A percentile compares a stretch with the other conserved stretches of the same genome.
phyloP scores from a whole-genome alignment of 2,888 invertebrate species.

The Furcula furcula region DNA sequence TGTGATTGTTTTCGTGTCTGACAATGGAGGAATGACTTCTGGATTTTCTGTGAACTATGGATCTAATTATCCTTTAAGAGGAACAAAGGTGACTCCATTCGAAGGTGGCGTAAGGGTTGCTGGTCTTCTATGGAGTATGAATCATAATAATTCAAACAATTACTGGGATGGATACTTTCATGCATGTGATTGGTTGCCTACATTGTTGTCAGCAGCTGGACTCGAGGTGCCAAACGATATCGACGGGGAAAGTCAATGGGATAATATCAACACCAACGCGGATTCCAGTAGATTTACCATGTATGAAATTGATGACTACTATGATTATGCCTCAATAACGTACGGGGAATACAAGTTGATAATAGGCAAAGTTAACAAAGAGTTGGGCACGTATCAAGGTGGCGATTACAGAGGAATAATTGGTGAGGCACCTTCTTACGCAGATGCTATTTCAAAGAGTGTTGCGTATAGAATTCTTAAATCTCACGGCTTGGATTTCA shows the following conservation, averaged over 20 bases:
- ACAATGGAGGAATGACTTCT: slow-evolving; percentile 92
- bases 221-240: slow-evolving; percentile 41
- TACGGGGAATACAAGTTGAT: slow-evolving; percentile 57
- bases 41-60: slow-evolving; percentile 87
- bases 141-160: slow-evolving; percentile 58
- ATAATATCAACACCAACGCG: slow-evolving; percentile 46
- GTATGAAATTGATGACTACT: slow-evolving; percentile 60
- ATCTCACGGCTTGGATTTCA: slow-evolving; percentile 36
- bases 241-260: slow-evolving; percentile 65
- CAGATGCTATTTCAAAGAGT: slow-evolving; percentile 41
- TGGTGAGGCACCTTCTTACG: slow-evolving; percentile 46
- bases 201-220: slow-evolving; percentile 75
- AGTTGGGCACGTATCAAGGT: slow-evolving; percentile 50
- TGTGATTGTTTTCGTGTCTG: slow-evolving; percentile 92
- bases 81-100: slow-evolving; percentile 88
- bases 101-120: slow-evolving; percentile 92
- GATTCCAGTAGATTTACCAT: slow-evolving; percentile 48
- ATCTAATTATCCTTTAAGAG: slow-evolving; percentile 90
- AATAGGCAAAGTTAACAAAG: slow-evolving; percentile 39
- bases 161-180: slow-evolving; percentile 84
- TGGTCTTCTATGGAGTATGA: slow-evolving; percentile 85
- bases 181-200: slow-evolving; percentile 91
- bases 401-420: slow-evolving; percentile 47
- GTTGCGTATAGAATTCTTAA: slow-evolving; percentile 41
- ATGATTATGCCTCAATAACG: slow-evolving; percentile 50